A percentile compares a stretch with the other conserved stretches of the same genome.
These are phyloP conservation scores for Trematomus bernacchii DNA, from an alignment of 2,797 vertebrate genomes.

Conservation along the genomic window DNA sequence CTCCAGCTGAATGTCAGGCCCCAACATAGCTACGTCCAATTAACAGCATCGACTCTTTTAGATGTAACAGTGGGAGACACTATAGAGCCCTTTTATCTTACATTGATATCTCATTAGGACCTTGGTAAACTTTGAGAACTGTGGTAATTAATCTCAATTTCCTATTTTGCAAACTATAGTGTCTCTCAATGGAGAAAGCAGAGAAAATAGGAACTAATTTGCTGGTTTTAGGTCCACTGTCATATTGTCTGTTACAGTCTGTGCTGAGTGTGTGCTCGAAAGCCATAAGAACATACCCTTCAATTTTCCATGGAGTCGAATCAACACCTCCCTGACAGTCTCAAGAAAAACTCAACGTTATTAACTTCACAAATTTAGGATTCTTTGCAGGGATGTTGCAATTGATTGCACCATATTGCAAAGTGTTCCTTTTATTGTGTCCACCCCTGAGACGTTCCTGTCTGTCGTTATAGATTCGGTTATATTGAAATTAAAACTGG, in stretches of 20 bases:
- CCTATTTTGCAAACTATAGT: neutral
- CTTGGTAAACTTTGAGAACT: neutral
- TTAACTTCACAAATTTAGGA: neutral
- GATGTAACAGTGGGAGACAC: slow-evolving; percentile 3
- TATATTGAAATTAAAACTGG: neutral
- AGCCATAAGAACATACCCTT: neutral
- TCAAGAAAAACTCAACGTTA: neutral
- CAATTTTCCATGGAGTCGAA: slow-evolving; percentile 1
- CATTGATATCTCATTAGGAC: neutral
- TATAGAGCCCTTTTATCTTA: neutral
- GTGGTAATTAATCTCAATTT: neutral
- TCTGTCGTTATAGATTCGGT: slow-evolving; percentile 1
- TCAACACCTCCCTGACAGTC: slow-evolving; percentile 10
- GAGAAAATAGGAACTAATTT: neutral
- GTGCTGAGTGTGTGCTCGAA: neutral
- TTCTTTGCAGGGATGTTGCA: slow-evolving; percentile 25
- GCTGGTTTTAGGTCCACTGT: neutral
- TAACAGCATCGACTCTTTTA: slow-evolving; percentile 33
- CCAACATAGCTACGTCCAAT: slow-evolving; percentile 23
- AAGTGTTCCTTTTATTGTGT: slow-evolving; percentile 24
- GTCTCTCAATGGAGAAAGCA: neutral
- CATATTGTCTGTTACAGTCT: neutral
- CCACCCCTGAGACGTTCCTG: neutral
- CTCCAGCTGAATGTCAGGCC: slow-evolving; percentile 52
- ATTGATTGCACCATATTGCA: slow-evolving; percentile 38